Percentiles rank a stretch among this genome's conserved stretches.
Conservation (phyloP, 2,888 invertebrate species). For the Empis livida region DNA sequence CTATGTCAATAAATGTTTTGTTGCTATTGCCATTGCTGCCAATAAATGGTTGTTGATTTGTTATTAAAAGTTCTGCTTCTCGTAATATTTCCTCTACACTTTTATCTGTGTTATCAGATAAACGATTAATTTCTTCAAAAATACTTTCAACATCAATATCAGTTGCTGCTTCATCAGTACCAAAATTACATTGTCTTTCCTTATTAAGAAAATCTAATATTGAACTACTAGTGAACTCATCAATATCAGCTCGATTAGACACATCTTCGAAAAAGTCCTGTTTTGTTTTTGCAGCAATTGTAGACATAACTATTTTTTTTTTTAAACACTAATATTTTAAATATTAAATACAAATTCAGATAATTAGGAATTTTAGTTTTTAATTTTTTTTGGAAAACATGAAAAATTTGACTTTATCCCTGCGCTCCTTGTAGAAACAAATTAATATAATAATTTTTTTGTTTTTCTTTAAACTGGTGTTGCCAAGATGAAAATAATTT, state of each 20-base stretch:
- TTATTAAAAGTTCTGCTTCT: slow-evolving; percentile 42
- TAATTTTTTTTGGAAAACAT: too few species aligned
- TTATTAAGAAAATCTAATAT: slow-evolving; percentile 34
- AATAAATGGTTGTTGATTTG: slow-evolving; percentile 20
- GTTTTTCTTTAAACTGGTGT: too few species aligned
- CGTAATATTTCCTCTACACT: slow-evolving; percentile 46
- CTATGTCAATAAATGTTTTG: background rate
- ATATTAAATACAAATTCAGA: too few species aligned
- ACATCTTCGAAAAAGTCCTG: background rate
- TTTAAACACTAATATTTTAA: too few species aligned
- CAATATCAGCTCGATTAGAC: slow-evolving; percentile 14
- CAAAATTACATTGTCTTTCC: slow-evolving; percentile 27
- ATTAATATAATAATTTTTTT: too few species aligned
- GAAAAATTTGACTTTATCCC: too few species aligned
- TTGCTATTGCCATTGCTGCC: background rate
- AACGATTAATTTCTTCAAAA: slow-evolving; percentile 53
- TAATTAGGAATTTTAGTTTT: too few species aligned
- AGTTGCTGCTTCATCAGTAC: slow-evolving; percentile 12
- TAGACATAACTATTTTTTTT: background rate
- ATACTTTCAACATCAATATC: slow-evolving; percentile 51
- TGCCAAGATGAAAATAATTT: too few species aligned
- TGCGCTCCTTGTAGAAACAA: too few species aligned
- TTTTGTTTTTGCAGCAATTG: background rate
- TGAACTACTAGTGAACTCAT: slow-evolving; percentile 31
- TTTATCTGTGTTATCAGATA: slow-evolving; percentile 39